A percentile compares a stretch with the other conserved stretches of the same genome.
Evolutionary conservation across 1,140 invertebrate genomes (phyloP).

Genomic region (Euwallacea fornicatus): DNA sequence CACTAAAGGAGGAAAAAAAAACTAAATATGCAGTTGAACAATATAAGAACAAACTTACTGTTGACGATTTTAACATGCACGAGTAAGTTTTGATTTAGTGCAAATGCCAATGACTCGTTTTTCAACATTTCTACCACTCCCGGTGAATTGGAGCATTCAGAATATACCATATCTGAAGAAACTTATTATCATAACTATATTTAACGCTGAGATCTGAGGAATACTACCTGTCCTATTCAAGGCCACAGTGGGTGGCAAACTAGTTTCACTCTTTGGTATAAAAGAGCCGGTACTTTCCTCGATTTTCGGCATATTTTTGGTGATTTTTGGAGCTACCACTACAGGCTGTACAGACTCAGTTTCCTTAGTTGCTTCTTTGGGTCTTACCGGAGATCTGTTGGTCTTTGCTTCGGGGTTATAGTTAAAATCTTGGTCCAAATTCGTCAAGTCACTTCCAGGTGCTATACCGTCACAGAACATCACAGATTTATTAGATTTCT

Average conservation of each 20-base stretch:
- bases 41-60: conserved; percentile 60
- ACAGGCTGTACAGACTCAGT: background rate
- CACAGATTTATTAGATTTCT: conserved; percentile 70
- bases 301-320: conserved; percentile 55
- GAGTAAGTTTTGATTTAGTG: conserved; percentile 77
- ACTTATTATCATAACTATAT: background rate
- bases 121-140: conserved; percentile 58
- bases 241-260: conserved; percentile 61
- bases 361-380: conserved; percentile 13
- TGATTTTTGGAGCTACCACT: conserved; percentile 41
- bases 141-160: conserved; percentile 58
- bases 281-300: conserved; percentile 61
- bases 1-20: conserved; percentile 57
- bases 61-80: conserved; percentile 77
- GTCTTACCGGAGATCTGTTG: conserved; percentile 20
- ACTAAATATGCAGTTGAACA: background rate
- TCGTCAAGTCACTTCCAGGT: conserved; percentile 85
- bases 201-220: background rate
- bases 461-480: conserved; percentile 92
- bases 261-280: conserved; percentile 58
- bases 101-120: conserved; percentile 72
- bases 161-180: conserved; percentile 61
- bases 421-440: conserved; percentile 61
- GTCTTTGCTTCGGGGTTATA: conserved; percentile 39
- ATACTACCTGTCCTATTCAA: conserved; percentile 58